Conservation (phyloP, 1,140 invertebrate species). For the Limonius californicus region DNA sequence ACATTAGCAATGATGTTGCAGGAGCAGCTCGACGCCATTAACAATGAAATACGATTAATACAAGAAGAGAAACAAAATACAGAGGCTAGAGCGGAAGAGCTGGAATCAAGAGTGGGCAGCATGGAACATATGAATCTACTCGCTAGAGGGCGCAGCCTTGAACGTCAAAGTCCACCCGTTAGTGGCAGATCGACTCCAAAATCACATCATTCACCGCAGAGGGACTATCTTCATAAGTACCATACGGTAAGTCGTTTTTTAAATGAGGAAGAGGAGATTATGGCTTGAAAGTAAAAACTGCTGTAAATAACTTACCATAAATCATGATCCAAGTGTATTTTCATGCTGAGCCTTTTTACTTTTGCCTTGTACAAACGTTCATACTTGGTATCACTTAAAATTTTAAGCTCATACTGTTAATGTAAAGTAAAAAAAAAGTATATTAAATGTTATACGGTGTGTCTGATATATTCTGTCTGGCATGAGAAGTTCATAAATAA, state of each 20-base stretch:
- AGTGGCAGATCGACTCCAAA: constrained; percentile 79
- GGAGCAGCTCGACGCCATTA: constrained; percentile 98
- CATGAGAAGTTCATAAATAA: no score
- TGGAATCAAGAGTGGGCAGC: constrained; percentile 94
- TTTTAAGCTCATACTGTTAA: no score
- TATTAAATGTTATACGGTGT: no score
- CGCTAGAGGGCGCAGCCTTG: constrained; percentile 69
- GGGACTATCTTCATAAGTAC: constrained; percentile 79
- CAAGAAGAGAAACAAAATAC: constrained; percentile 99
- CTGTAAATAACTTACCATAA: no score
- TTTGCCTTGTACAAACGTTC: no score
- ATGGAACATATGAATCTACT: constrained; percentile 89
- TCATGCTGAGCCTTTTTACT: no score
- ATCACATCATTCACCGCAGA: constrained; percentile 70
- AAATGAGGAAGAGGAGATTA: constrained; percentile 21
- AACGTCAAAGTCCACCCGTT: constrained; percentile 70
- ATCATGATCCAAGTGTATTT: no score
- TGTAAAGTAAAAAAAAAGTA: neutral
- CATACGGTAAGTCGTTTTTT: constrained; percentile 63
- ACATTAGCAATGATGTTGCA: constrained; percentile 97
- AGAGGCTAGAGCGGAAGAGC: constrained; percentile 93
- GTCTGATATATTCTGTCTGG: no score
- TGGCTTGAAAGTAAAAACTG: constrained; percentile 30
- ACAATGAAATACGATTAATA: constrained; percentile 95
- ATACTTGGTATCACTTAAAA: no score